Percentiles rank a stretch among this genome's conserved stretches.
Evolutionary conservation across 2,113 vertebrate species (phyloP).

Genomic region (Cyphomyrus discorhynchus): DNA sequence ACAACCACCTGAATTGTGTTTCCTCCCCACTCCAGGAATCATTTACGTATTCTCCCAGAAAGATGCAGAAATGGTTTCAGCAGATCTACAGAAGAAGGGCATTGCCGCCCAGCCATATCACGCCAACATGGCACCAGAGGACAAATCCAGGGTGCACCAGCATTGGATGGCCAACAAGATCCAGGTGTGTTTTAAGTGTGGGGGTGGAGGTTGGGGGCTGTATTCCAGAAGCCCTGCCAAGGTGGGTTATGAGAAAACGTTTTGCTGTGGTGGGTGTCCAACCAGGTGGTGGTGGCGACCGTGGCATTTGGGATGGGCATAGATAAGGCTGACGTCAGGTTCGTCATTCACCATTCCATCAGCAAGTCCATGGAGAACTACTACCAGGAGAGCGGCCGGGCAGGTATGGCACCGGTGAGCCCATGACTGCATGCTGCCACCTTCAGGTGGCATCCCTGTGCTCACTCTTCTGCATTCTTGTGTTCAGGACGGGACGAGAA

Average conservation of each 20-base stretch:
- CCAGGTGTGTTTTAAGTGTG: slow-evolving; percentile 56
- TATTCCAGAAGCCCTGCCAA: background rate
- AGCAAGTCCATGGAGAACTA: slow-evolving; percentile 99
- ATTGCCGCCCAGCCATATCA: slow-evolving; percentile 80
- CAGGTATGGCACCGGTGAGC: slow-evolving; percentile 61
- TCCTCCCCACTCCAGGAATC: slow-evolving; percentile 67
- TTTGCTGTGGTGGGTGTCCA: slow-evolving; percentile 12
- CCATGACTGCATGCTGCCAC: background rate
- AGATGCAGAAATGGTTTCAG: slow-evolving; percentile 78
- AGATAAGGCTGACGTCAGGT: slow-evolving; percentile 87
- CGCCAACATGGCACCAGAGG: slow-evolving; percentile 76
- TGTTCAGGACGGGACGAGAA: slow-evolving; percentile 78
- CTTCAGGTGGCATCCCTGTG: background rate
- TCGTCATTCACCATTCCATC: slow-evolving; percentile 93
- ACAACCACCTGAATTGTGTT: background rate
- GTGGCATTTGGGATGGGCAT: slow-evolving; percentile 99
- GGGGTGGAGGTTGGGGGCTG: background rate
- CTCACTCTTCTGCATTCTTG: background rate
- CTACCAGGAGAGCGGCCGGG: slow-evolving; percentile 95
- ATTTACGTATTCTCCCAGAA: slow-evolving; percentile 97
- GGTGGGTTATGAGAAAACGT: background rate
- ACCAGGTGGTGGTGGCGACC: slow-evolving; percentile 88
- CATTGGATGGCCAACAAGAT: slow-evolving; percentile 82
- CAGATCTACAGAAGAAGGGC: slow-evolving; percentile 71
- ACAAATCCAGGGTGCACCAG: slow-evolving; percentile 78